Conservation (phyloP, 1,140 invertebrate genomes). For the Pseudomyrmex pallidus region DNA sequence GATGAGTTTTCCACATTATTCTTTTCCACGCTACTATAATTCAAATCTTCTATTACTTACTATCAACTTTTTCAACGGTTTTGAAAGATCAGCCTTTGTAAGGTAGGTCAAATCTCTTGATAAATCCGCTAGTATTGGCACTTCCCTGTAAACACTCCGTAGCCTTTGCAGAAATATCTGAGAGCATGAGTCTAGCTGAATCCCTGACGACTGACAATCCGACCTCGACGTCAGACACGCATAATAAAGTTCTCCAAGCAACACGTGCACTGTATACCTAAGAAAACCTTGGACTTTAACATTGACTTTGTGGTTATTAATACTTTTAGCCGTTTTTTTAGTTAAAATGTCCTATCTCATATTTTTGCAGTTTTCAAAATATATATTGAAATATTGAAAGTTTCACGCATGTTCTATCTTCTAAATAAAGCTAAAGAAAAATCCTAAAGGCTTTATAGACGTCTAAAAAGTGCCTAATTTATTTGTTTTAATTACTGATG, state of each 20-base stretch:
- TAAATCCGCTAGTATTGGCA: slow-evolving; percentile 76
- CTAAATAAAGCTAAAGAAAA: too few species aligned
- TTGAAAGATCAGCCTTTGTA: slow-evolving; percentile 70
- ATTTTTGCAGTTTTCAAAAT: too few species aligned
- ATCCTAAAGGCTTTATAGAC: too few species aligned
- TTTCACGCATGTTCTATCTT: too few species aligned
- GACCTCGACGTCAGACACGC: slow-evolving; percentile 73
- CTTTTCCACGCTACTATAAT: too few species aligned
- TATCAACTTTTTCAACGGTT: slow-evolving; percentile 73
- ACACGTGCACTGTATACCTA: slow-evolving; percentile 75
- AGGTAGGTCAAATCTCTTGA: slow-evolving; percentile 71
- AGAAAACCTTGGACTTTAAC: background rate
- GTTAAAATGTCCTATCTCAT: too few species aligned
- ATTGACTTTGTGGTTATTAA: background rate
- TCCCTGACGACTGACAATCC: slow-evolving; percentile 60
- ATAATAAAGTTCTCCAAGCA: slow-evolving; percentile 75
- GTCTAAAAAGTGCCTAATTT: too few species aligned
- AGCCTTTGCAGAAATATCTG: slow-evolving; percentile 75
- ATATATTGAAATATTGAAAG: too few species aligned
- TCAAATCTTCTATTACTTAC: slow-evolving; percentile 58
- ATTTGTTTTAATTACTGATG: too few species aligned
- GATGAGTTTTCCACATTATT: background rate
- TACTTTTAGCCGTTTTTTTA: too few species aligned
- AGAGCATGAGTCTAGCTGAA: slow-evolving; percentile 58
- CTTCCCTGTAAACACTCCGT: slow-evolving; percentile 73